A percentile compares a stretch with the other conserved stretches of the same genome.
phyloP scores from a whole-genome alignment of 2,888 invertebrate species.

The Trissonchulus latispiculum region DNA sequence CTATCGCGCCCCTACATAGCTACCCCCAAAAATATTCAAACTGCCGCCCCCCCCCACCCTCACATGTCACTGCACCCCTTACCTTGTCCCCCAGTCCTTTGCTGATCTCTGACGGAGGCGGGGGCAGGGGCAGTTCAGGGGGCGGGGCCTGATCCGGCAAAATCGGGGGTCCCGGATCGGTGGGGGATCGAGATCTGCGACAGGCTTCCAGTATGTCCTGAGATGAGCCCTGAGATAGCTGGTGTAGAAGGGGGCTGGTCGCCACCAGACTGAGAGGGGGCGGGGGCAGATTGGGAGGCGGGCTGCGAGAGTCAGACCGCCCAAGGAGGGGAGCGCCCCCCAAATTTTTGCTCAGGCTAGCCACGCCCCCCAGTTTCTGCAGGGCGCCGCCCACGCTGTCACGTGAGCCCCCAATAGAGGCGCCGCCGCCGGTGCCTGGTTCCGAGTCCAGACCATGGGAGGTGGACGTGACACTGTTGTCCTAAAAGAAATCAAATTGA shows the following conservation, averaged over 20 bases:
- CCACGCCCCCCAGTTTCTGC: too few relatives aligned
- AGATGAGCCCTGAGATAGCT: not conserved
- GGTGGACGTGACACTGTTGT: not conserved
- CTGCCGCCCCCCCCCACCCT: too few relatives aligned
- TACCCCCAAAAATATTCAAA: too few relatives aligned
- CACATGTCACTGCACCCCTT: too few relatives aligned
- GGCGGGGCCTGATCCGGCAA: conserved; percentile 35
- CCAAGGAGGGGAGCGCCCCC: conserved; percentile 28
- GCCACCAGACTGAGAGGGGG: conserved; percentile 57
- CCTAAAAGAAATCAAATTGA: too few relatives aligned
- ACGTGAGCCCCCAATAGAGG: too few relatives aligned
- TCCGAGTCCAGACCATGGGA: too few relatives aligned
- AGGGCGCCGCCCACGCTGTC: too few relatives aligned
- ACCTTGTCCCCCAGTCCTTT: conserved; percentile 23
- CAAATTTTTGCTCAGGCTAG: conserved; percentile 42
- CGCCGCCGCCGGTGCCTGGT: too few relatives aligned
- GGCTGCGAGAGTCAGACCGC: too few relatives aligned
- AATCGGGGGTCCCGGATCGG: conserved; percentile 24
- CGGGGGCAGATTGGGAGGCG: conserved; percentile 59
- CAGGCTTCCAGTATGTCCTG: not conserved
- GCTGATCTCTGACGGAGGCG: conserved; percentile 27
- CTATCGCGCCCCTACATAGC: too few relatives aligned
- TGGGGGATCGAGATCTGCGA: not conserved
- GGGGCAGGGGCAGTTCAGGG: conserved; percentile 29
- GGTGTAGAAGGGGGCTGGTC: conserved; percentile 15